Evolutionary conservation across 2,113 vertebrate species (phyloP).

Genomic region (Pygoscelis antarcticus): DNA sequence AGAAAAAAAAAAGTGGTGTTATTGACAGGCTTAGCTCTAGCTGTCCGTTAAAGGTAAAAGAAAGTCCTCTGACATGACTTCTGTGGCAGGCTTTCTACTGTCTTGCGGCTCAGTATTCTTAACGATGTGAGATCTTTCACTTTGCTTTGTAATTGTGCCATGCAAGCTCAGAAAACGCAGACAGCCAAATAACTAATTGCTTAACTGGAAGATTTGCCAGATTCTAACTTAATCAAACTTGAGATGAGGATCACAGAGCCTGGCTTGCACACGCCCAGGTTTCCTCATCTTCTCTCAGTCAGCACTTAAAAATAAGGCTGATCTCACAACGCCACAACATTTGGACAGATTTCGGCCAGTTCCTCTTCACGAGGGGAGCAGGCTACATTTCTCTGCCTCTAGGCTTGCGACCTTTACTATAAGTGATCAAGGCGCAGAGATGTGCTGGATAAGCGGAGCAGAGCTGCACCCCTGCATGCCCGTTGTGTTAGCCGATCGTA

Average conservation of each 20-base stretch:
- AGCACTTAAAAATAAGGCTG: not conserved
- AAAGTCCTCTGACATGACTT: not conserved
- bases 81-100: not conserved
- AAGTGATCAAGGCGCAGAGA: not conserved
- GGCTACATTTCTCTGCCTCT: not conserved
- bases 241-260: not conserved
- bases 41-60: not conserved
- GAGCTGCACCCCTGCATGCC: not conserved
- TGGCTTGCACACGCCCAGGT: not conserved
- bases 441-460: not conserved
- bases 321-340: not conserved
- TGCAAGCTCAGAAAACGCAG: not conserved
- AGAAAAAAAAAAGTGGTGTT: not conserved
- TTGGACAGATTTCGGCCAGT: not conserved
- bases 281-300: not conserved
- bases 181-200: not conserved
- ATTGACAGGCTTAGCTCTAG: not conserved
- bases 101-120: not conserved
- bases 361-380: not conserved
- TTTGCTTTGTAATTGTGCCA: not conserved
- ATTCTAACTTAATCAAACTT: not conserved
- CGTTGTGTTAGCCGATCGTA: accelerated
- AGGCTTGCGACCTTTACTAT: accelerated
- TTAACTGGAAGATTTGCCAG: not conserved
- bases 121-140: not conserved